Conservation (phyloP, 2,797 vertebrate genomes). For the Malurus splendens region DNA sequence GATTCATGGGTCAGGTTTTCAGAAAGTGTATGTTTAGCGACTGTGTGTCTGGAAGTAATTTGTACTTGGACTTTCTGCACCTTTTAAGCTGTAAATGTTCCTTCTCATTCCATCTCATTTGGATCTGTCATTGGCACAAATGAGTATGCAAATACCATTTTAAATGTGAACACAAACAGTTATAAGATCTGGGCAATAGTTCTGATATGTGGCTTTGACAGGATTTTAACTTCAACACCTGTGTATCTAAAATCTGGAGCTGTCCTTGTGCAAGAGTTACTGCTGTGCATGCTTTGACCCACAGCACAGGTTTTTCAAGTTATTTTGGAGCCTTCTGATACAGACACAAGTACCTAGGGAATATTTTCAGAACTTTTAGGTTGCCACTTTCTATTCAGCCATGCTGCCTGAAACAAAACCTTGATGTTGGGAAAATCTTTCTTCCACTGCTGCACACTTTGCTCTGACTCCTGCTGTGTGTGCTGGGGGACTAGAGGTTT, state of each 20-base stretch:
- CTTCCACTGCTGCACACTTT: not conserved
- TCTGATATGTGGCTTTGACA: not conserved
- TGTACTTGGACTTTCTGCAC: not conserved
- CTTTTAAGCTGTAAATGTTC: not conserved
- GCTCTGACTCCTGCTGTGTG: not conserved
- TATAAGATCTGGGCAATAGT: not conserved
- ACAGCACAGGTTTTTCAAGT: not conserved
- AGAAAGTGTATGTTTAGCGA: not conserved
- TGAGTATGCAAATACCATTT: not conserved
- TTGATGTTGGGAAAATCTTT: not conserved
- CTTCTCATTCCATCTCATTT: not conserved
- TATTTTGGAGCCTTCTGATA: not conserved
- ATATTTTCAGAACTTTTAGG: not conserved
- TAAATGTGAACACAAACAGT: not conserved
- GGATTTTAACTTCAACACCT: not conserved
- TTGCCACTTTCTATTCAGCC: not conserved
- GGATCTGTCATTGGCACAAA: not conserved
- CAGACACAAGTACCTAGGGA: not conserved
- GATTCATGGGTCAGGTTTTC: not conserved
- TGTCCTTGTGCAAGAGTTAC: not conserved
- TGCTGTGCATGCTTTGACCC: not conserved
- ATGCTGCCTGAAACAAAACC: not conserved
- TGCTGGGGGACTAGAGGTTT: not conserved
- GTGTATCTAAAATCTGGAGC: not conserved
- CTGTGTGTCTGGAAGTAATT: not conserved